These are phyloP conservation scores for Carassius carassius DNA, from an alignment of 2,113 vertebrate genomes.

Conservation along the genomic window DNA sequence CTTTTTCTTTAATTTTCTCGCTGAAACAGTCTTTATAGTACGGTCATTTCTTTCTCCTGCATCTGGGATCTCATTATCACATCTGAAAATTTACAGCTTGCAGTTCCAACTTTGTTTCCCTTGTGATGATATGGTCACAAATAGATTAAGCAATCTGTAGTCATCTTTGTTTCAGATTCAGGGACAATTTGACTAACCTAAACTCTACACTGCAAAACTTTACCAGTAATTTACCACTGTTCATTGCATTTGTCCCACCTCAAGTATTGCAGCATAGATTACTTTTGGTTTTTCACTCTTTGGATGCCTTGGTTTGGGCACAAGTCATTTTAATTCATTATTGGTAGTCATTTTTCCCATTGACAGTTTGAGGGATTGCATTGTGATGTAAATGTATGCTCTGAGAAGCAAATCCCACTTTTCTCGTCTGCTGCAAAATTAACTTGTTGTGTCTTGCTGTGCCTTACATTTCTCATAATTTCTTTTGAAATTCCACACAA, in stretches of 20 bases:
- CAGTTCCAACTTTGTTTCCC: slow-evolving; percentile 32
- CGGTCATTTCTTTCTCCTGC: slow-evolving; percentile 20
- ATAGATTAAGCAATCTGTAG: slow-evolving; percentile 50
- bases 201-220: not conserved
- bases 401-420: not conserved
- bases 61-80: slow-evolving; percentile 48
- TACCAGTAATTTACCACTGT: not conserved
- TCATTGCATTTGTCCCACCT: not conserved
- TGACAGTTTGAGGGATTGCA: not conserved
- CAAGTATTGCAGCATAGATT: not conserved
- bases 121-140: slow-evolving; percentile 45
- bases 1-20: slow-evolving; percentile 41
- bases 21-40: slow-evolving; percentile 20
- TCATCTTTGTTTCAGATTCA: not conserved
- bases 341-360: not conserved
- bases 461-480: slow-evolving; percentile 40
- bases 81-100: slow-evolving; percentile 34
- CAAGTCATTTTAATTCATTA: not conserved
- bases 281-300: not conserved
- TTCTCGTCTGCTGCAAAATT: slow-evolving; percentile 23
- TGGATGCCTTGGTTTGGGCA: slow-evolving; percentile 10
- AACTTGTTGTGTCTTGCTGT: slow-evolving; percentile 38
- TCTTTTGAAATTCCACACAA: slow-evolving; percentile 60
- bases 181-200: not conserved
- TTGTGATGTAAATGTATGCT: slow-evolving; percentile 24